These are phyloP conservation scores for Tapirus terrestris DNA, from an alignment of 2,113 vertebrate genomes.

Conservation along the genomic window DNA sequence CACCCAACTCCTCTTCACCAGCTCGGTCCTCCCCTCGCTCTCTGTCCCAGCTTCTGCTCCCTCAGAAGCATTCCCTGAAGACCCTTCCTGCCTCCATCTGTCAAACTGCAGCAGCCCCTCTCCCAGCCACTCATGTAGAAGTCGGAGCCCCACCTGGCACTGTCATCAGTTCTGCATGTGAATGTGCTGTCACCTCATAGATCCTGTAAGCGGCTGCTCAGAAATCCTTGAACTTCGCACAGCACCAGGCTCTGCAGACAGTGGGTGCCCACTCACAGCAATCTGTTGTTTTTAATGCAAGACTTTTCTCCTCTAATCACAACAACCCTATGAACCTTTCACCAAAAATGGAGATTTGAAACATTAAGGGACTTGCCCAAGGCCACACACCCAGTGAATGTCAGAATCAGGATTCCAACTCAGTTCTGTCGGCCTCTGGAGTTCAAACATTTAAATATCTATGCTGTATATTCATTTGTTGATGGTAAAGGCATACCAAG, in stretches of 20 bases:
- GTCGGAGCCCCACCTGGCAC: background rate
- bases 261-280: fast-evolving
- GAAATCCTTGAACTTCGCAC: fast-evolving
- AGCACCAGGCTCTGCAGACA: background rate
- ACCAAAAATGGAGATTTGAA: background rate
- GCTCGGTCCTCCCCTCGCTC: background rate
- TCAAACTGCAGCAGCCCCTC: background rate
- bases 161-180: fast-evolving
- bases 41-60: background rate
- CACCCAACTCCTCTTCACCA: background rate
- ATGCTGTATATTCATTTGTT: too few species aligned
- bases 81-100: background rate
- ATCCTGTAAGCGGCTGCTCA: too few species aligned
- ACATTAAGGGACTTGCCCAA: background rate
- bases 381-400: too few species aligned
- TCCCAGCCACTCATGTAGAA: background rate
- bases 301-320: background rate
- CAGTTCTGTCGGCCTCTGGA: background rate
- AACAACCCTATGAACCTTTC: background rate
- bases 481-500: background rate
- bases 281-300: background rate
- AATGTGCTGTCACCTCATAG: fast-evolving
- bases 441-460: background rate
- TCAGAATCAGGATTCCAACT: background rate
- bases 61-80: background rate